A percentile compares a stretch with the other conserved stretches of the same genome.
phyloP scores from a whole-genome alignment of 1,140 invertebrate species.

The Nilaparvata lugens region DNA sequence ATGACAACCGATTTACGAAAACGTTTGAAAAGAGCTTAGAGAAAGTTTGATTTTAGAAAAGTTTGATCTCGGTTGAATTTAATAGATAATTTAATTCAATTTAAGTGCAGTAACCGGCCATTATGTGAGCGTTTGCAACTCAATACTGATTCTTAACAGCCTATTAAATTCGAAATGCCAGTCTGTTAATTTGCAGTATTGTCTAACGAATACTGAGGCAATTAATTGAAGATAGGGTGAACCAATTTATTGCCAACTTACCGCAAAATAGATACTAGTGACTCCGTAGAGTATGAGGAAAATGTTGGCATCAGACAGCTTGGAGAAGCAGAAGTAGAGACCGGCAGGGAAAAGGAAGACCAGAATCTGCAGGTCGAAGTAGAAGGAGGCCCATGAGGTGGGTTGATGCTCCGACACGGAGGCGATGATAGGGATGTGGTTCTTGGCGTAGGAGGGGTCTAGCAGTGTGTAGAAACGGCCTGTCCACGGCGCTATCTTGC shows the following conservation, averaged over 20 bases:
- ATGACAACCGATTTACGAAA: too few relatives aligned
- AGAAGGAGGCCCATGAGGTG: slow-evolving; percentile 97
- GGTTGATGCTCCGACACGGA: slow-evolving; percentile 98
- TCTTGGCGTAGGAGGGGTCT: slow-evolving; percentile 97
- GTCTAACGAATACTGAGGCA: too few relatives aligned
- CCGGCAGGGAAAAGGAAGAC: slow-evolving; percentile 94
- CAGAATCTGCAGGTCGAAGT: slow-evolving; percentile 92
- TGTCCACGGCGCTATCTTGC: slow-evolving; percentile 96
- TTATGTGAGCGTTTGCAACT: too few relatives aligned
- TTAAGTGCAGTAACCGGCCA: too few relatives aligned
- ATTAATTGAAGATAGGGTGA: too few relatives aligned
- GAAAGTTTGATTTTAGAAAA: too few relatives aligned
- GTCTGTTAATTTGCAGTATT: too few relatives aligned
- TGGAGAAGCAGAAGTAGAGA: slow-evolving; percentile 91
- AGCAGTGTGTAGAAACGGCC: slow-evolving; percentile 96
- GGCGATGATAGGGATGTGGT: slow-evolving; percentile 98
- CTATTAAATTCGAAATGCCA: too few relatives aligned
- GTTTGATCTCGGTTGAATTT: too few relatives aligned
- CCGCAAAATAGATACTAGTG: slow-evolving; percentile 96
- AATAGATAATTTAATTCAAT: too few relatives aligned
- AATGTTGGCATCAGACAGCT: slow-evolving; percentile 91
- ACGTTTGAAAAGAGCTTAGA: too few relatives aligned
- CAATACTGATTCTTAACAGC: too few relatives aligned
- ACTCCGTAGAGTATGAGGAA: slow-evolving; percentile 96
- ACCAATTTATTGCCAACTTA: slow-evolving; percentile 48